Base-by-base conservation (phyloP, 2,113 vertebrate genomes). In the Platichthys flesus region DNA sequence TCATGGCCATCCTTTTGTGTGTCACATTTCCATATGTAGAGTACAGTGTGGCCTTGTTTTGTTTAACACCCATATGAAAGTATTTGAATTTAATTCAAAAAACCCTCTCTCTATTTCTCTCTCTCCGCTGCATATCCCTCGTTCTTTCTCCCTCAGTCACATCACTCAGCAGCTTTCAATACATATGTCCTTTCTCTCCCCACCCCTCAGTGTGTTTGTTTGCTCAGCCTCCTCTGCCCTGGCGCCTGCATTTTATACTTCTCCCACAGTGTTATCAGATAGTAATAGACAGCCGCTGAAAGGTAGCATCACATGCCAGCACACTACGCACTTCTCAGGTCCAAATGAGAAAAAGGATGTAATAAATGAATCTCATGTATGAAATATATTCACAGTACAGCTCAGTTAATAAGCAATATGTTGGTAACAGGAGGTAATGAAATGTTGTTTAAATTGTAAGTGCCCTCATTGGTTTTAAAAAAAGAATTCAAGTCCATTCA, bases 111-210 rank as follows among this genome's bases (percentile, higher is more conserved):
- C 23, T 26, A 24, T 42, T 13, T 42, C 40, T 42, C 40, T 12
- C 23, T 67, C 26, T 71, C 55, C 65, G 59, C 59, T 78, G 60
- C 56, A 59, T 51, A 28, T 76, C 62, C 35, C 73, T 24, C 54
- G 12, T 37, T 37, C 35, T 37, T 37, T 9, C 68, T 23, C 56
- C 23, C 47, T 74, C 80, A 74, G 81, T 78, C 64, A 76, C 79
- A 86, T 89, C 86, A 84, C 82, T 87, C 83, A 84, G 64, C 84
- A 79, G 73, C 84, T 90, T 85, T 84, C 89, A 91, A 87, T 88
- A 82, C 70, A 60, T 82, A 60, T 67, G 45, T 63, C 73, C 67
- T 74, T 58, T 74, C 84, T 64, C 74, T 69, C 73, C 49, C 23
- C 57, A 16, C 70, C 83, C 84, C 81, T 86, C 49, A 20, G 5